Conservation (phyloP, 2,888 invertebrate genomes). For the Buathra laborator region DNA sequence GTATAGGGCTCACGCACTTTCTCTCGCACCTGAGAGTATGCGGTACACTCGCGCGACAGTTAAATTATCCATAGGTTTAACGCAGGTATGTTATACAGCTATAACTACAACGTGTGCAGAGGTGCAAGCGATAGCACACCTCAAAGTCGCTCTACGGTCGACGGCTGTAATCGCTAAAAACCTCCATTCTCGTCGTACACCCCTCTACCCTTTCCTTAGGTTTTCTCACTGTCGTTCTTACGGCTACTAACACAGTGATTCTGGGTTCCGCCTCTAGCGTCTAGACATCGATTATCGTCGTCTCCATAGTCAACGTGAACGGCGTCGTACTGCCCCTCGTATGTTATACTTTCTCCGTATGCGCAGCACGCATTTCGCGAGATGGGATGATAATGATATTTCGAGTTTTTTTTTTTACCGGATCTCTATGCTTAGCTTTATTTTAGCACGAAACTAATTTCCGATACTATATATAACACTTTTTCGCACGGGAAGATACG, state of each 20-base stretch:
- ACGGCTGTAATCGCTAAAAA: not conserved
- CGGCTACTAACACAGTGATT: slow-evolving; percentile 23
- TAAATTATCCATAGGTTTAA: slow-evolving; percentile 43
- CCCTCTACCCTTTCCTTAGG: not conserved
- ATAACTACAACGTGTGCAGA: slow-evolving; percentile 11
- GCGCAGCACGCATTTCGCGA: not conserved
- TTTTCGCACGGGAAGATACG: too few species aligned
- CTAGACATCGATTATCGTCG: slow-evolving; percentile 57
- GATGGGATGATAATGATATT: too few species aligned
- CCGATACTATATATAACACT: too few species aligned
- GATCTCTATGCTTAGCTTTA: too few species aligned
- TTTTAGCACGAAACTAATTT: too few species aligned
- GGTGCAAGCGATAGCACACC: slow-evolving; percentile 41
- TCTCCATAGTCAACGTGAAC: slow-evolving; percentile 13
- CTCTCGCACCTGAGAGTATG: slow-evolving; percentile 65
- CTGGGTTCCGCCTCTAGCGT: slow-evolving; percentile 44
- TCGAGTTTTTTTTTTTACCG: too few species aligned
- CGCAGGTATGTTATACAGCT: slow-evolving; percentile 6
- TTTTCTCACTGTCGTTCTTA: slow-evolving; percentile 8
- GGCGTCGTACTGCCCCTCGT: not conserved
- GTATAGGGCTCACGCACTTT: slow-evolving; percentile 58
- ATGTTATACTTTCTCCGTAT: slow-evolving; percentile 25
- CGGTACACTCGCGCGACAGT: slow-evolving; percentile 18
- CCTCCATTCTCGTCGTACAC: not conserved
- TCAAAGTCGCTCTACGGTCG: slow-evolving; percentile 7